Conservation (phyloP, 2,797 vertebrate genomes). For the Urosaurus nigricauda region DNA sequence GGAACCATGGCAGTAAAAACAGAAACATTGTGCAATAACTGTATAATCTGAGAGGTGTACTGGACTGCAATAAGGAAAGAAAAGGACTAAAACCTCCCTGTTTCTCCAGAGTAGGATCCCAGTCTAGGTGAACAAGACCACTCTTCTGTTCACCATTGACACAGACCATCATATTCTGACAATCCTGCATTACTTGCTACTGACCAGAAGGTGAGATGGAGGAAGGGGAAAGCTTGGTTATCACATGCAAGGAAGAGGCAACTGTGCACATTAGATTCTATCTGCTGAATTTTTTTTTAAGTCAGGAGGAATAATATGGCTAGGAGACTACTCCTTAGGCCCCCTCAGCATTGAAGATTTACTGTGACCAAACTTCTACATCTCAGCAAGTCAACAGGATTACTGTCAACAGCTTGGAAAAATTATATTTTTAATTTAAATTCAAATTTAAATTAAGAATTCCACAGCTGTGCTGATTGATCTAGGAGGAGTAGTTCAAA, state of each 20-base stretch:
- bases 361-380: neutral
- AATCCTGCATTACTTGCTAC: neutral
- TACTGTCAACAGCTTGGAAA: neutral
- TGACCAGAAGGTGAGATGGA: neutral
- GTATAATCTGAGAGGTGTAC: neutral
- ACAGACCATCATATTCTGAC: neutral
- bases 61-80: neutral
- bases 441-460: too few relatives aligned
- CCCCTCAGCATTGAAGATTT: neutral
- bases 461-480: neutral
- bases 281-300: neutral
- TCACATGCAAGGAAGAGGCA: neutral
- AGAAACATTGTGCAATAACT: too few relatives aligned
- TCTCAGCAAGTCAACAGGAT: neutral
- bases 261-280: neutral
- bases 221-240: neutral
- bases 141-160: neutral
- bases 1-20: too few relatives aligned
- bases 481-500: neutral
- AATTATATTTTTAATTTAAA: neutral
- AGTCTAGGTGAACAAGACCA: neutral
- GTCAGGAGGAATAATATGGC: neutral
- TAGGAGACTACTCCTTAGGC: neutral
- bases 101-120: neutral
- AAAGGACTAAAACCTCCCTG: neutral